Percentiles rank a stretch among this genome's conserved stretches.
phyloP scores from a whole-genome alignment of 2,113 vertebrate species.

The Collichthys lucidus region DNA sequence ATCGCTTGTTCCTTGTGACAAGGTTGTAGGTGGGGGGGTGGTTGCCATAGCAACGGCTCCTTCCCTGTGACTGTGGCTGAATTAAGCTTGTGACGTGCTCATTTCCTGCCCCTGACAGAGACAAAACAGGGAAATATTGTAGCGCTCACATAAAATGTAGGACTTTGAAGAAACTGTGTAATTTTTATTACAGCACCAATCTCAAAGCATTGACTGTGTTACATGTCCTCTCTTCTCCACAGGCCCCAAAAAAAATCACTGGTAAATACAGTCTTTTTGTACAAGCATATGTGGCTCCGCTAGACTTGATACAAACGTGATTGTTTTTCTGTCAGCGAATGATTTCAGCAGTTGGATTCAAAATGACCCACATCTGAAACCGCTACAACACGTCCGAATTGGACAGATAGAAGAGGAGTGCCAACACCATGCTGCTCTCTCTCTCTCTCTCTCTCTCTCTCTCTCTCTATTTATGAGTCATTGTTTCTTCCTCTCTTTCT shows the following conservation, averaged over 20 bases:
- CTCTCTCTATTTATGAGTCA: constrained; percentile 17
- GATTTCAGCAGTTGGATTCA: constrained; percentile 22
- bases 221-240: not conserved
- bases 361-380: constrained; percentile 60
- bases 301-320: not conserved
- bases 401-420: constrained; percentile 17
- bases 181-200: not conserved
- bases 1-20: constrained; percentile 66
- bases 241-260: not conserved
- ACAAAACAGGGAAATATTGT: constrained; percentile 34
- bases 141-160: constrained; percentile 31
- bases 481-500: constrained; percentile 37
- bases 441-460: not conserved
- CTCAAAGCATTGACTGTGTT: not conserved
- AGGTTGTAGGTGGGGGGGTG: constrained; percentile 55
- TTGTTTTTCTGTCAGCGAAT: constrained; percentile 11
- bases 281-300: not conserved
- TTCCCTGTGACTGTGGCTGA: constrained; percentile 60
- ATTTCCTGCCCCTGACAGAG: constrained; percentile 73
- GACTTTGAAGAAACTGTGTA: not conserved
- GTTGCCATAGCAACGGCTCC: constrained; percentile 72
- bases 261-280: not conserved
- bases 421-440: constrained; percentile 34
- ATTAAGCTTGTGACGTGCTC: constrained; percentile 69
- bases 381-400: constrained; percentile 23